These are phyloP conservation scores for Beris morrisii DNA, from an alignment of 2,888 invertebrate species.

Conservation along the genomic window DNA sequence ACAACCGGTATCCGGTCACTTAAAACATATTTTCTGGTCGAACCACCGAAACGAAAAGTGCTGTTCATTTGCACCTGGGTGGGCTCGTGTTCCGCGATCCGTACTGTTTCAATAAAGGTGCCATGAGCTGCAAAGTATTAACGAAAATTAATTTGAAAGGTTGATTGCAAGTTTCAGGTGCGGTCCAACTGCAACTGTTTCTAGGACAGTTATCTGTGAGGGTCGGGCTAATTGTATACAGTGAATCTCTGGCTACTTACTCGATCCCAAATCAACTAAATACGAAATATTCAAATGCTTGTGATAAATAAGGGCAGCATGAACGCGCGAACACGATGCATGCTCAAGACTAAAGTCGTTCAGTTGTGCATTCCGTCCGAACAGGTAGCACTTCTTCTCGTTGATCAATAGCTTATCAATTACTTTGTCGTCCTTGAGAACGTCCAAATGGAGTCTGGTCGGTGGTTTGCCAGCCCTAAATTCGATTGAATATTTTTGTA, in stretches of 20 bases:
- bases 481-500: not conserved
- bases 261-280: constrained; percentile 95
- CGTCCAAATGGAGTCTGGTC: constrained; percentile 95
- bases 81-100: constrained; percentile 88
- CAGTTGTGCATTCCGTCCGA: constrained; percentile 95
- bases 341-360: constrained; percentile 99
- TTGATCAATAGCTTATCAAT: constrained; percentile 99
- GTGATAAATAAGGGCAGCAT: constrained; percentile 96
- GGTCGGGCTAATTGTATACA: too few relatives aligned
- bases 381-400: constrained; percentile 97
- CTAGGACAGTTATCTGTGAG: too few relatives aligned
- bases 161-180: too few relatives aligned
- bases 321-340: constrained; percentile 96
- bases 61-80: constrained; percentile 94
- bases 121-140: constrained; percentile 80
- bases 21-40: constrained; percentile 65
- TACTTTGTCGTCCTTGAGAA: constrained; percentile 93
- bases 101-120: constrained; percentile 89
- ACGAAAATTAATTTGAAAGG: not conserved
- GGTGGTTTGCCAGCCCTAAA: constrained; percentile 96
- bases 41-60: constrained; percentile 97
- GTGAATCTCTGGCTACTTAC: constrained; percentile 67
- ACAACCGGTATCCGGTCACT: constrained; percentile 86
- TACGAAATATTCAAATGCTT: constrained; percentile 93
- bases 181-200: too few relatives aligned